A percentile compares a stretch with the other conserved stretches of the same genome.
phyloP scores from a whole-genome alignment of 2,797 vertebrate species.

The Poliocrania exsul region DNA sequence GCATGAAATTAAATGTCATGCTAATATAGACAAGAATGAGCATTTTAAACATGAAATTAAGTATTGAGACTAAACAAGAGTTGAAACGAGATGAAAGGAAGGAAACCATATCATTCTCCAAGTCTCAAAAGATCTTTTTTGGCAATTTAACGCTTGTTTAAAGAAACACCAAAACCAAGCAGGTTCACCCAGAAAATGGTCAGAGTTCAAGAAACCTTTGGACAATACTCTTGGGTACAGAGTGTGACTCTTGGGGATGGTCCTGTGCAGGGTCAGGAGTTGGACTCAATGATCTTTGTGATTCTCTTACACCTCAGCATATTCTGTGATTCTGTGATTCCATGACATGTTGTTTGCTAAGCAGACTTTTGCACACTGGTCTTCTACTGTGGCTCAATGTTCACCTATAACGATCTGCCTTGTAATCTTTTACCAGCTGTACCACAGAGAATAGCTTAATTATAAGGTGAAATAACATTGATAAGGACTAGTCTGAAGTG shows the following conservation, averaged over 20 bases:
- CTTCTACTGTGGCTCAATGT: background rate
- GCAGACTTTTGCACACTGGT: background rate
- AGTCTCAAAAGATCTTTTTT: background rate
- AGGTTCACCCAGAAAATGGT: background rate
- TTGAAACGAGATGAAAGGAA: background rate
- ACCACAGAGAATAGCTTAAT: background rate
- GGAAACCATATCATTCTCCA: background rate
- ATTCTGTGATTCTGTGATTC: background rate
- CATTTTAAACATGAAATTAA: background rate
- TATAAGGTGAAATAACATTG: background rate
- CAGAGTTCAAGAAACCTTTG: background rate
- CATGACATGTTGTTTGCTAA: background rate
- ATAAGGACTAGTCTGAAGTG: background rate
- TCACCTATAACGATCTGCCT: background rate
- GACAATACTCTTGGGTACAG: background rate
- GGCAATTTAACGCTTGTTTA: background rate
- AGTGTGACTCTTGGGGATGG: background rate
- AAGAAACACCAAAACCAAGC: background rate
- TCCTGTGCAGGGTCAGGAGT: background rate
- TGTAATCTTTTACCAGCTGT: background rate
- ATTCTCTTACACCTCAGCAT: background rate
- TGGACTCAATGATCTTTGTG: background rate
- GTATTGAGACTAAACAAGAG: background rate
- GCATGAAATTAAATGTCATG: slow-evolving; percentile 44
- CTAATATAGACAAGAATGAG: background rate